Percentiles rank a stretch among this genome's conserved stretches.
Conservation (phyloP, 2,113 vertebrate genomes). For the Pyxicephalus adspersus region DNA sequence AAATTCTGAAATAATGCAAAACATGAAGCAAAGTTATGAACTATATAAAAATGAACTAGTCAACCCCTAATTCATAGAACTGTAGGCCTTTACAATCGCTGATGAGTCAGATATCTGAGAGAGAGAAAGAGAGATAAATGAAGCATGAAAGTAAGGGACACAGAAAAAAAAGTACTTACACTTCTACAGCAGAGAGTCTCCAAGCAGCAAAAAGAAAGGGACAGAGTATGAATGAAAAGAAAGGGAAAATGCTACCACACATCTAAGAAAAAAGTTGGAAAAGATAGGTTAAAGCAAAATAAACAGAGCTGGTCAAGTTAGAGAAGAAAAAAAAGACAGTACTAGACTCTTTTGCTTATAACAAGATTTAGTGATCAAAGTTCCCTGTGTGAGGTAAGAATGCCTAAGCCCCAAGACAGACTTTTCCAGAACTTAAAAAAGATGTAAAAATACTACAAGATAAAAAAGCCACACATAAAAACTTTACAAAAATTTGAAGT, state of each 20-base stretch:
- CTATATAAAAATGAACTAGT: not conserved
- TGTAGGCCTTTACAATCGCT: conserved; percentile 61
- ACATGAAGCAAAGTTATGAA: not conserved
- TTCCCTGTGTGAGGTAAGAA: not conserved
- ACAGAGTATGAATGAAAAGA: conserved; percentile 77
- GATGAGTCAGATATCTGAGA: conserved; percentile 62
- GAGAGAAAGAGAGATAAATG: conserved; percentile 63
- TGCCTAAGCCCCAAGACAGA: not conserved
- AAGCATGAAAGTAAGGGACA: conserved; percentile 63
- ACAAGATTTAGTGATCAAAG: not conserved
- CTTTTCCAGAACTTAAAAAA: not conserved
- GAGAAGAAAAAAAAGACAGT: conserved; percentile 60
- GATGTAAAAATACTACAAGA: not conserved
- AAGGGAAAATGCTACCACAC: conserved; percentile 71
- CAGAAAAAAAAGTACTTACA: conserved; percentile 85
- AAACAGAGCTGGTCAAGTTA: conserved; percentile 62
- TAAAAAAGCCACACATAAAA: too few relatives aligned
- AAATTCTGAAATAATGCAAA: not conserved
- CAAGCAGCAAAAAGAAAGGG: conserved; percentile 87
- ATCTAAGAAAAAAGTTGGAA: conserved; percentile 60
- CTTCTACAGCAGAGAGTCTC: conserved; percentile 98
- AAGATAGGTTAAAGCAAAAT: conserved; percentile 66
- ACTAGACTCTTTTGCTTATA: conserved; percentile 4
- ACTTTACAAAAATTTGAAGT: too few relatives aligned
- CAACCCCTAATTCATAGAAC: conserved; percentile 55